Percentiles rank a stretch among this genome's conserved stretches.
Evolutionary conservation across 1,140 invertebrate genomes (phyloP).

Genomic region (Pseudachorutes palmiensis): DNA sequence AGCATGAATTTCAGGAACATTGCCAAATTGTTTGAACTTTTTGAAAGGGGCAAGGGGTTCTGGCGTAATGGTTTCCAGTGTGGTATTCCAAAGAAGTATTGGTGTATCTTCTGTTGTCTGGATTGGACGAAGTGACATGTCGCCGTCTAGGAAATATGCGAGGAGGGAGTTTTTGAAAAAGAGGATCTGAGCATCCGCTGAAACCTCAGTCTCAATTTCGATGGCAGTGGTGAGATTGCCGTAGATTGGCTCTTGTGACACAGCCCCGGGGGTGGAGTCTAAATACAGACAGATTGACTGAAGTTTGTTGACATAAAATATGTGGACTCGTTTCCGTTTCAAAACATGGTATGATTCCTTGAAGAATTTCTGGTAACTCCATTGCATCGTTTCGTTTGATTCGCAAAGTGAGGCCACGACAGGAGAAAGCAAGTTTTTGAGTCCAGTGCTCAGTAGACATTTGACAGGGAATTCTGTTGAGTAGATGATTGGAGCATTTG

Average conservation of each 20-base stretch:
- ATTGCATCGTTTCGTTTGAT: conserved; percentile 75
- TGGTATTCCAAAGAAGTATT: no score
- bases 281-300: conserved; percentile 65
- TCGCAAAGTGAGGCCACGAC: conserved; percentile 82
- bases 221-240: conserved; percentile 67
- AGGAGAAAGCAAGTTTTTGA: conserved; percentile 80
- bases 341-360: conserved; percentile 64
- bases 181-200: conserved; percentile 67
- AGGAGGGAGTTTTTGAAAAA: conserved; percentile 53
- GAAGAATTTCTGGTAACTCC: conserved; percentile 89
- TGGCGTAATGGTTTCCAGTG: conserved; percentile 65
- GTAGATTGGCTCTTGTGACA: conserved; percentile 51
- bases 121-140: conserved; percentile 42
- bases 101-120: conserved; percentile 59
- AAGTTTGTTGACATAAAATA: conserved; percentile 75
- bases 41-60: conserved; percentile 59
- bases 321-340: conserved; percentile 45
- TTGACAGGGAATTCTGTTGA: conserved; percentile 69
- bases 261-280: conserved; percentile 69
- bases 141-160: conserved; percentile 48
- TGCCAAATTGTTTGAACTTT: conserved; percentile 70
- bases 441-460: conserved; percentile 70
- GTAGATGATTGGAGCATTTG: conserved; percentile 88
- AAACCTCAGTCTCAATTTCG: conserved; percentile 73
- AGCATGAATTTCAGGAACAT: conserved; percentile 43